Evolutionary conservation across 1,140 invertebrate species (phyloP), one percentile per base, ranked within the genome.

Genomic region (Latrodectus geometricus): DNA sequence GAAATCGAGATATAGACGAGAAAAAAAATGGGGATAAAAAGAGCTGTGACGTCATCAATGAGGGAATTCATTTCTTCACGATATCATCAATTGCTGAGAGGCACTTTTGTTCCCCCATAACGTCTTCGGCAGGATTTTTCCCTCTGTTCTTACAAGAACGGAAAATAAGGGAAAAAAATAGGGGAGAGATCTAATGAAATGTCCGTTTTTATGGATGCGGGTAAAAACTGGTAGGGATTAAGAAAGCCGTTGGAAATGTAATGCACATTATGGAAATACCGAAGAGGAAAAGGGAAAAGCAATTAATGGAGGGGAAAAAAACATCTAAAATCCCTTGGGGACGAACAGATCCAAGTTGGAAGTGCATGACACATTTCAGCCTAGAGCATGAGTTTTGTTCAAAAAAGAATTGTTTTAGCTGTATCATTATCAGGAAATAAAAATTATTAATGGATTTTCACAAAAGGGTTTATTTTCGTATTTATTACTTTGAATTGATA

Each of bases 31-130:
- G 78, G 23, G 17, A 48, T 12, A 23, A 79, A 15, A 50, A 65
- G 50, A 77, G 8, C 49, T 17, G 56, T 78, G 76, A 69, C 78
- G 78, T 80, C 78, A 80, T 54, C 78, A 80, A 49, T 61, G 66
- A 66, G 76, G 54, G 76, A 80, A 80, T 80, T 80, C 78, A 52
- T 69, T 48, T 68, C 23, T 12, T 20, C n/a, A 15, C 65, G 15
- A 61, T 35, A 66, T 12, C 35, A 66, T 69, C 78, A n/a, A 66
- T 66, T 69, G 23, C 66, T 54, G 9, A 12, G 56, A 35, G 35
- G 74, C 50, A 76, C n/a, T 76, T 76, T 76, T 12, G 21, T n/a
- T 66, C 50, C 49, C 65, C 56, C 1, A 49, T 11, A 61, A 54
- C 21, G 12, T 17, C 15, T 61, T n/a, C 56, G 20, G 65, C 9